Conservation (phyloP, 2,888 invertebrate species). For the Arge pagana region DNA sequence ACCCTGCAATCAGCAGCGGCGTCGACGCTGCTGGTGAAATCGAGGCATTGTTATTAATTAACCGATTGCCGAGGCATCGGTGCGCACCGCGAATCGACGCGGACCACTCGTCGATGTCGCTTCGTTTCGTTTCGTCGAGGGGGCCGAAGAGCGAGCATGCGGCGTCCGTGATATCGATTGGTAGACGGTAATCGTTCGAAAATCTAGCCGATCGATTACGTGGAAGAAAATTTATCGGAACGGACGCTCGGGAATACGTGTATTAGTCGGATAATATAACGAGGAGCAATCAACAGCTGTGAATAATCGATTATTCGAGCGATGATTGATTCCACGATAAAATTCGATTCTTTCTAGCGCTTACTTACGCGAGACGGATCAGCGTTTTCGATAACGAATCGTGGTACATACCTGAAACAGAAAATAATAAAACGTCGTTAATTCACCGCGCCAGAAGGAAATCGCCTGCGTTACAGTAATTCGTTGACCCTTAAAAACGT, state of each 20-base stretch:
- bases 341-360: not conserved
- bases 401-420: conserved; percentile 43
- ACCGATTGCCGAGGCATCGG: conserved; percentile 47
- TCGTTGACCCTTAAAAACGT: no score
- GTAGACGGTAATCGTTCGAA: no score
- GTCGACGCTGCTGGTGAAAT: conserved; percentile 45
- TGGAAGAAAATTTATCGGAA: no score
- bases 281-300: not conserved
- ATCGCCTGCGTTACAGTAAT: no score
- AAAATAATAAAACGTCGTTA: conserved; percentile 23
- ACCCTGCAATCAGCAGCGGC: conserved; percentile 49
- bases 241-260: no score
- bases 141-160: no score
- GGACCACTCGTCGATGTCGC: no score
- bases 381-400: conserved; percentile 2
- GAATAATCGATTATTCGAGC: not conserved
- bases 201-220: not conserved
- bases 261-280: no score
- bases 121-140: no score
- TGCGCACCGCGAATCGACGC: not conserved
- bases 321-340: not conserved
- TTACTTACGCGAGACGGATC: conserved; percentile 9
- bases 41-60: conserved; percentile 39
- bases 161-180: no score
- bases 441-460: no score